Evolutionary conservation across 2,113 vertebrate species (phyloP).

Genomic region (Pipra filicauda): DNA sequence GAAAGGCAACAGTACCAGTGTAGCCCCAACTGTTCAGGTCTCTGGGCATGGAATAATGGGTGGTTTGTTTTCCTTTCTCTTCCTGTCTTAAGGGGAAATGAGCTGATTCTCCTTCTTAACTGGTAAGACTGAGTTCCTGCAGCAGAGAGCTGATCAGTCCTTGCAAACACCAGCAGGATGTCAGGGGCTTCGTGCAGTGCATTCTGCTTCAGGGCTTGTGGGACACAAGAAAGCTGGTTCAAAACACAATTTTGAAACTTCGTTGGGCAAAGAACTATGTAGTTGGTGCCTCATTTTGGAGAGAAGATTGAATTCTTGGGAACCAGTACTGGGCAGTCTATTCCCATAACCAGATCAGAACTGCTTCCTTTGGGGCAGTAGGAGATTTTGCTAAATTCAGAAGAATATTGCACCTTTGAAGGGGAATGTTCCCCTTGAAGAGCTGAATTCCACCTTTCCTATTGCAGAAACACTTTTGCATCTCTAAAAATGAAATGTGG

Average conservation of each 20-base stretch:
- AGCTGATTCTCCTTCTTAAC: no score
- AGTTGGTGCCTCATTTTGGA: background rate
- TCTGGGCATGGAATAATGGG: no score
- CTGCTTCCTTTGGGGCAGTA: background rate
- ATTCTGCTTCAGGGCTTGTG: background rate
- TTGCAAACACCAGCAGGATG: background rate
- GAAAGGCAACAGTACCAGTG: no score
- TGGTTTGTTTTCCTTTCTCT: no score
- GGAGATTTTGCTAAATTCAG: background rate
- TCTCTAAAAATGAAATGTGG: background rate
- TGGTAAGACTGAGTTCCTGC: no score
- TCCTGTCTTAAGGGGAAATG: no score
- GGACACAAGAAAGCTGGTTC: background rate
- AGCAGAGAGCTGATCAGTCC: background rate
- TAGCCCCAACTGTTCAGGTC: no score
- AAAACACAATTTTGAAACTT: background rate
- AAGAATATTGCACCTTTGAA: background rate
- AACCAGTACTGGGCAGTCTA: background rate
- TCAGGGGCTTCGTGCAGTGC: background rate
- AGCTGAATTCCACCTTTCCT: background rate
- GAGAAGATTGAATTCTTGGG: background rate
- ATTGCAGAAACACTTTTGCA: background rate
- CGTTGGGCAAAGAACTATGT: background rate
- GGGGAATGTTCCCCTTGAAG: background rate
- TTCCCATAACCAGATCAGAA: background rate